Evolutionary conservation across 2,797 vertebrate genomes (phyloP), one percentile per base, ranked within the genome.

Genomic region (Zenarchopterus dispar): DNA sequence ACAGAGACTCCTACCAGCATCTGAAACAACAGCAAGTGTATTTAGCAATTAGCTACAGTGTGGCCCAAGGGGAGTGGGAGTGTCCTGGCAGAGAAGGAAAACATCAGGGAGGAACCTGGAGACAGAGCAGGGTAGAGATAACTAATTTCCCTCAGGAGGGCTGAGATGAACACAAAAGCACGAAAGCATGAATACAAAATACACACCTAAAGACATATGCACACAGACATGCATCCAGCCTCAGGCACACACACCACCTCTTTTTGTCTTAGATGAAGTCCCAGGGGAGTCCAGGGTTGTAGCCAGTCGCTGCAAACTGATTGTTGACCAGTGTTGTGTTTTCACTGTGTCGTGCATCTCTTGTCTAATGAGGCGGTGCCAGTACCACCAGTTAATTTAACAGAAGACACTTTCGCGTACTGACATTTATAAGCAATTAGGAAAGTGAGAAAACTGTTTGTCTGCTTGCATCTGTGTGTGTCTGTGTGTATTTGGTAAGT

Each of bases 381-480:
- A 94, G 93, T 93, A 89, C 81, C 92, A 84, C 70, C 73, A 86
- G 95, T 94, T 97, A 93, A 97, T 97, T 97, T 95, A 94, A 88
- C 91, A 93, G 93, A 94, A 94, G 84, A 91, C 75, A 82, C 33
- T 10, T 95, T 95, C 78, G 84, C 92, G 93, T 93, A 78, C 93
- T 97, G 96, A 97, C 95, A 96, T 97, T 96, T 97, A 96, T 93
- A 90, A 90, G 93, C 94, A 97, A 98, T 97, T 97, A 98, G 93
- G 89, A 89, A 36, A 44, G 62, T 73, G 74, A 70, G 61, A 75
- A 79, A 75, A 74, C 53, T 72, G 73, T 80, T 67, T 69, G 66
- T 77, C 59, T 73, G 58, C 60, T 13, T 76, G 31, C 59, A 36
- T 70, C 23, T 73, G 55, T 48, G 47, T 55, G 18, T 61, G 44